phyloP scores from a whole-genome alignment of 2,888 invertebrate species.

The Chaitophorus viminalis region DNA sequence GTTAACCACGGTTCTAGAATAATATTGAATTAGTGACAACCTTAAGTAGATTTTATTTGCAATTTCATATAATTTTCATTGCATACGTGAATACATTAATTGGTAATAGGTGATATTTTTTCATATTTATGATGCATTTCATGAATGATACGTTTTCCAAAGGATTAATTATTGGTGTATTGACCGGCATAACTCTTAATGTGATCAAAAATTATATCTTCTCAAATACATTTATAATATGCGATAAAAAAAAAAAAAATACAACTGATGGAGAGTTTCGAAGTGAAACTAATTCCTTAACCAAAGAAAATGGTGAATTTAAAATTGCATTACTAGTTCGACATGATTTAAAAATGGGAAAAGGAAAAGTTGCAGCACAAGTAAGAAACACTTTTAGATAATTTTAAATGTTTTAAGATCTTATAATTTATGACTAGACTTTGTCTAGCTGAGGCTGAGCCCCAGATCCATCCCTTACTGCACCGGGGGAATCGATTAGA shows the following conservation, averaged over 20 bases:
- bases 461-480: too few relatives aligned
- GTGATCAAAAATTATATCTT: background rate
- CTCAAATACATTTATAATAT: background rate
- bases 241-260: background rate
- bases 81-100: too few relatives aligned
- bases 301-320: slow-evolving; percentile 20
- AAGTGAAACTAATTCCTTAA: background rate
- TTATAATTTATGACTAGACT: background rate
- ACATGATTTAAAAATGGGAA: slow-evolving; percentile 92
- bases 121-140: background rate
- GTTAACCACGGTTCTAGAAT: too few relatives aligned
- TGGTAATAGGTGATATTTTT: too few relatives aligned
- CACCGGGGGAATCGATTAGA: too few relatives aligned
- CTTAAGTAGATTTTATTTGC: too few relatives aligned
- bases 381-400: slow-evolving; percentile 15
- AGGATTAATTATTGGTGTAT: background rate
- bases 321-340: slow-evolving; percentile 89
- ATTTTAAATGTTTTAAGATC: background rate
- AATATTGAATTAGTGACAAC: too few relatives aligned
- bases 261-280: too few relatives aligned
- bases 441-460: too few relatives aligned
- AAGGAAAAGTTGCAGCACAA: slow-evolving; percentile 93
- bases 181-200: background rate
- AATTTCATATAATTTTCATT: too few relatives aligned
- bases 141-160: background rate